A percentile compares a stretch with the other conserved stretches of the same genome.
Evolutionary conservation across 2,113 vertebrate genomes (phyloP).

Genomic region (Tupaia tana): DNA sequence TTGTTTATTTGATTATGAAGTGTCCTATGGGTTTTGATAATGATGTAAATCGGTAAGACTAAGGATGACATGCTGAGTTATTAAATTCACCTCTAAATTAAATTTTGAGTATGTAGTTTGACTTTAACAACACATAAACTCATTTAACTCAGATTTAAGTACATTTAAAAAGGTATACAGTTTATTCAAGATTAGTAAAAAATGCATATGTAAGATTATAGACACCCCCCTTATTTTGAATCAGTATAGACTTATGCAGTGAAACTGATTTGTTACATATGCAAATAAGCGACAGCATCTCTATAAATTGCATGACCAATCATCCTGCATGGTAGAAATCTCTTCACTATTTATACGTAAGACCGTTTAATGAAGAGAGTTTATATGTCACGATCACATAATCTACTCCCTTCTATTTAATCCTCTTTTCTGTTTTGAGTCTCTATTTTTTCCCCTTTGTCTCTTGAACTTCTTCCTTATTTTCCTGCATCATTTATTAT

Average conservation of each 20-base stretch:
- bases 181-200: neutral
- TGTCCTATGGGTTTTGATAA: constrained; percentile 61
- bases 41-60: constrained; percentile 58
- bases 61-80: constrained; percentile 54
- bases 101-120: constrained; percentile 65
- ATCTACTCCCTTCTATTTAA: neutral
- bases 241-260: neutral
- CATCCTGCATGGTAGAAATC: neutral
- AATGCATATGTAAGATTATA: fast-evolving
- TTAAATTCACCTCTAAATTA: constrained; percentile 79
- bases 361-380: neutral
- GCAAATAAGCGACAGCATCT: neutral
- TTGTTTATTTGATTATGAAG: constrained; percentile 66
- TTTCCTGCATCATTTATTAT: neutral
- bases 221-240: neutral
- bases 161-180: neutral
- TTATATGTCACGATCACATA: neutral
- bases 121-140: constrained; percentile 5
- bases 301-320: neutral
- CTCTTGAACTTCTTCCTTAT: neutral
- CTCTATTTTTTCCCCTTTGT: neutral
- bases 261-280: neutral
- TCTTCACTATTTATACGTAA: neutral
- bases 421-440: neutral
- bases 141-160: constrained; percentile 52